Percentiles rank a stretch among this genome's conserved stretches.
Evolutionary conservation across 2,113 vertebrate species (phyloP).

Genomic region (Anas platyrhynchos): DNA sequence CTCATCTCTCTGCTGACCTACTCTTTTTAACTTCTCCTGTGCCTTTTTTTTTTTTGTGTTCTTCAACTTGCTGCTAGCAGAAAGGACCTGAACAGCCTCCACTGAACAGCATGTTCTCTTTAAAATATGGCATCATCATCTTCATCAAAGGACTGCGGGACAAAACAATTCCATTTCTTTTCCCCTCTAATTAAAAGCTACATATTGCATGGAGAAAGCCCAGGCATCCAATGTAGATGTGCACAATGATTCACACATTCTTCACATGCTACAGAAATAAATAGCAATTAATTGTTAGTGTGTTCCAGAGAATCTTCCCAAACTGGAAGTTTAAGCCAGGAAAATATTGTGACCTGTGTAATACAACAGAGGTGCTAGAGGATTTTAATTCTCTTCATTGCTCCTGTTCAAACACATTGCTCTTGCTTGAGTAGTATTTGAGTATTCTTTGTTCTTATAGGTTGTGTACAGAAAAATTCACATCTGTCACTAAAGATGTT

Average conservation of each 20-base stretch:
- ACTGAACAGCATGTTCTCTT: accelerated
- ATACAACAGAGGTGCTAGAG: not conserved
- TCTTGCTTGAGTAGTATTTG: not conserved
- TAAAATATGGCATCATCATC: not conserved
- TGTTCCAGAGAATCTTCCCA: not conserved
- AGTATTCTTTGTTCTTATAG: not conserved
- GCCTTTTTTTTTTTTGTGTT: not conserved
- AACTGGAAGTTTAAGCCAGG: not conserved
- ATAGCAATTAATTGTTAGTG: not conserved
- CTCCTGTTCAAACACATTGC: not conserved
- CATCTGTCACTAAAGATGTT: not conserved
- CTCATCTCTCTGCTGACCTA: not conserved
- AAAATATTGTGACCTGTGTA: not conserved
- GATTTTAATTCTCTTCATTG: not conserved
- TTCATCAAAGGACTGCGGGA: not conserved
- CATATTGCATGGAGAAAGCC: not conserved
- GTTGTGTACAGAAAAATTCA: not conserved
- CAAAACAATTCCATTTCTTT: not conserved
- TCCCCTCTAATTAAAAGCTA: not conserved
- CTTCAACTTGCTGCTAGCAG: not conserved
- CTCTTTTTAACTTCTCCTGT: not conserved
- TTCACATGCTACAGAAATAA: not conserved
- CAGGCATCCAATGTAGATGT: not conserved
- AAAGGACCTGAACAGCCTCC: not conserved
- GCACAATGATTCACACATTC: not conserved